These are phyloP conservation scores for Typhlichthys subterraneus DNA, from an alignment of 2,797 vertebrate genomes.

Conservation along the genomic window DNA sequence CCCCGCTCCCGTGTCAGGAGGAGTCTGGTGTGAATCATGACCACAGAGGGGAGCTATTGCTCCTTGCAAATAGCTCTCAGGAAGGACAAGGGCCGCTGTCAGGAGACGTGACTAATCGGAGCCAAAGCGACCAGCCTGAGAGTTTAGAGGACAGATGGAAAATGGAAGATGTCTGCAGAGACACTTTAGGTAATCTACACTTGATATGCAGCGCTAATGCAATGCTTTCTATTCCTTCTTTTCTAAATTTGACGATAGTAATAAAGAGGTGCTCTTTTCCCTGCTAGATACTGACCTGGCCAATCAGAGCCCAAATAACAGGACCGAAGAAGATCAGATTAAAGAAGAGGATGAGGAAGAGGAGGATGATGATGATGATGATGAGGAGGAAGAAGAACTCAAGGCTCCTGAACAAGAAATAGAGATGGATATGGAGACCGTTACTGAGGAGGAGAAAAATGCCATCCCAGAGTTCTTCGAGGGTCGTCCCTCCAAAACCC, in stretches of 20 bases:
- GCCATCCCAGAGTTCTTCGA: conserved; percentile 98
- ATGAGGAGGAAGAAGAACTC: conserved; percentile 84
- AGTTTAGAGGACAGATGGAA: conserved; percentile 14
- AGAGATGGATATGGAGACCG: conserved; percentile 81
- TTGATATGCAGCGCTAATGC: background rate
- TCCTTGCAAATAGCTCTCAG: conserved; percentile 7
- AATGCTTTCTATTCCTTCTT: background rate
- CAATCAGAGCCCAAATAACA: conserved; percentile 18
- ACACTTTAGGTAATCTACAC: conserved; percentile 37
- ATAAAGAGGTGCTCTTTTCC: background rate
- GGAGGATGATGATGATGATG: conserved; percentile 41
- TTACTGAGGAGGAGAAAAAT: conserved; percentile 94
- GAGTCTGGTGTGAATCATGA: background rate
- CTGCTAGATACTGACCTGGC: conserved; percentile 28
- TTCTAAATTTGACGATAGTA: background rate
- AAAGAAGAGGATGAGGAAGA: background rate
- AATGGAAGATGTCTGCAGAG: conserved; percentile 21
- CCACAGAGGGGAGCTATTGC: background rate
- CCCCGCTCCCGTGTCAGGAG: conserved; percentile 15
- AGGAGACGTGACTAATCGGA: conserved; percentile 18
- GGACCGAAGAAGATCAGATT: conserved; percentile 26
- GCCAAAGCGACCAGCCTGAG: conserved; percentile 30
- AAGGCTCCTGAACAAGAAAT: conserved; percentile 91
- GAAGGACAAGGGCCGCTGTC: conserved; percentile 9
- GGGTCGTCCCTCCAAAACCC: conserved; percentile 94